Conservation (phyloP, 2,888 invertebrate species). For the Phortica magna region DNA sequence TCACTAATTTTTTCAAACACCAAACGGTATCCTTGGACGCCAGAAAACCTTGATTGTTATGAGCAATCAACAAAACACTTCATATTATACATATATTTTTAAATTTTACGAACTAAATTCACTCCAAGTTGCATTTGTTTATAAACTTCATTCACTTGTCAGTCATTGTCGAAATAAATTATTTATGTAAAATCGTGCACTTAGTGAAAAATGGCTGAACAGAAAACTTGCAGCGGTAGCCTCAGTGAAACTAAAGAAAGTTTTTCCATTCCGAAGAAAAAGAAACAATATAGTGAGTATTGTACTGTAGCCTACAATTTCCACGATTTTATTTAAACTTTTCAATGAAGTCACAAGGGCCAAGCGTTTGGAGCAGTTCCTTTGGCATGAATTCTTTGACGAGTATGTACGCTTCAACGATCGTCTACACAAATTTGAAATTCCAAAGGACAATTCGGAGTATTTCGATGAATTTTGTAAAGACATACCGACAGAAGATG, state of each 20-base stretch:
- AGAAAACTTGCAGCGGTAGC: slow-evolving; percentile 21
- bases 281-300: slow-evolving; percentile 62
- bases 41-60: not conserved
- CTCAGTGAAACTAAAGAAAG: slow-evolving; percentile 55
- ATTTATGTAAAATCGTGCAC: slow-evolving; percentile 44
- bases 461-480: slow-evolving; percentile 73
- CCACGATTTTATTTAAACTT: not conserved
- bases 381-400: slow-evolving; percentile 74
- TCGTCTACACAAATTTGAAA: slow-evolving; percentile 40
- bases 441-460: slow-evolving; percentile 57
- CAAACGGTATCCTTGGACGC: slow-evolving; percentile 39
- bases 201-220: slow-evolving; percentile 37
- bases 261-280: slow-evolving; percentile 60
- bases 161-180: slow-evolving; percentile 52
- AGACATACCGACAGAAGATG: slow-evolving; percentile 56
- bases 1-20: too few species aligned
- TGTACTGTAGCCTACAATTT: not conserved
- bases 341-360: slow-evolving; percentile 65
- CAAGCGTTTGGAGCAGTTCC: slow-evolving; percentile 69
- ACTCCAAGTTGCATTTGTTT: not conserved
- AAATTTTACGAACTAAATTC: not conserved
- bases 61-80: not conserved
- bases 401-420: slow-evolving; percentile 71
- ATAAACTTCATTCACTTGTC: slow-evolving; percentile 19
- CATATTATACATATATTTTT: not conserved